A percentile compares a stretch with the other conserved stretches of the same genome.
Evolutionary conservation across 2,113 vertebrate genomes (phyloP).

Genomic region (Paralichthys olivaceus): DNA sequence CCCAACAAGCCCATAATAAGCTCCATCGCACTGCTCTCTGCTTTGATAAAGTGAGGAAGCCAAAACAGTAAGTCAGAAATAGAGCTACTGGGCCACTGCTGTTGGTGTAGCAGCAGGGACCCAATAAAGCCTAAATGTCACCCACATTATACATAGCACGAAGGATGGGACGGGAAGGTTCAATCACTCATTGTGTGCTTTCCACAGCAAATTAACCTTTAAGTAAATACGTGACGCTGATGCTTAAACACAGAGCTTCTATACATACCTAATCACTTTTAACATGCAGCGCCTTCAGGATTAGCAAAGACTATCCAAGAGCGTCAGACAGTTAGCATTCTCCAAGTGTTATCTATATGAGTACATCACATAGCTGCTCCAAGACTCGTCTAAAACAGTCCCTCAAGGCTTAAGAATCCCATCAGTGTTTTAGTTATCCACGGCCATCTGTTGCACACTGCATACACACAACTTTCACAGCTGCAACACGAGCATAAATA

Average conservation of each 20-base stretch:
- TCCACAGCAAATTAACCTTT: slow-evolving; percentile 73
- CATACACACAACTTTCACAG: slow-evolving; percentile 25
- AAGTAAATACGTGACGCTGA: slow-evolving; percentile 61
- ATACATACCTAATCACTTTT: slow-evolving; percentile 19
- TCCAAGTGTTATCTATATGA: slow-evolving; percentile 9
- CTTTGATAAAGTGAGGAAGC: slow-evolving; percentile 52
- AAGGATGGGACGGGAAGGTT: slow-evolving; percentile 35
- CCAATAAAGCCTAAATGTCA: slow-evolving; percentile 69
- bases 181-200: slow-evolving; percentile 58
- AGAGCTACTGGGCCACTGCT: slow-evolving; percentile 48
- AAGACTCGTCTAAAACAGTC: background rate
- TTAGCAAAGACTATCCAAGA: background rate
- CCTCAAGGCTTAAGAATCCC: slow-evolving; percentile 18
- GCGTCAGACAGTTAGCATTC: slow-evolving; percentile 16
- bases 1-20: slow-evolving; percentile 61
- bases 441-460: slow-evolving; percentile 50
- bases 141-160: slow-evolving; percentile 49
- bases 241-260: slow-evolving; percentile 50
- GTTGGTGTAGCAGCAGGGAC: slow-evolving; percentile 50
- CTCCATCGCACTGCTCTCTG: slow-evolving; percentile 44
- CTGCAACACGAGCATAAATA: slow-evolving; percentile 34
- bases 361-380: background rate
- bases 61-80: slow-evolving; percentile 65
- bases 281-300: slow-evolving; percentile 16
- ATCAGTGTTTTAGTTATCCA: slow-evolving; percentile 19